These are phyloP conservation scores for Cephus runcator DNA, from an alignment of 2,888 invertebrate species.

Conservation along the genomic window DNA sequence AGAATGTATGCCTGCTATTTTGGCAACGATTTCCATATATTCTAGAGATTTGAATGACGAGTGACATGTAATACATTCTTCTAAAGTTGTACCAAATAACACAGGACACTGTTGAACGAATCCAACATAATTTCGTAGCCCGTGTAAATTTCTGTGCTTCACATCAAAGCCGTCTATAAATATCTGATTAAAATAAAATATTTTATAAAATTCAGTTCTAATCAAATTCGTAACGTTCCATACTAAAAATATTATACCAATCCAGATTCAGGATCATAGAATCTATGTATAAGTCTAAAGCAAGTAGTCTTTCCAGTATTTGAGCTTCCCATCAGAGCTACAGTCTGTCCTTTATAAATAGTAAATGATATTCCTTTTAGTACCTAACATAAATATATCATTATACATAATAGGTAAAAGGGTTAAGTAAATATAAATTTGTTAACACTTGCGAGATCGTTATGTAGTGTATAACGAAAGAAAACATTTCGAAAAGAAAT, in stretches of 20 bases:
- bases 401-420: too few relatives aligned
- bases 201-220: background rate
- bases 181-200: slow-evolving; percentile 4
- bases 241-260: background rate
- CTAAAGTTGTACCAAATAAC: slow-evolving; percentile 24
- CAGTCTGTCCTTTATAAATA: slow-evolving; percentile 28
- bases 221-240: too few relatives aligned
- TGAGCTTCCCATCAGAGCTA: slow-evolving; percentile 19
- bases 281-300: slow-evolving; percentile 25
- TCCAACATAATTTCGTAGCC: slow-evolving; percentile 21
- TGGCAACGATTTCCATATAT: slow-evolving; percentile 14
- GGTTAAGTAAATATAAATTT: too few relatives aligned
- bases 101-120: slow-evolving; percentile 29
- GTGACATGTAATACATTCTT: slow-evolving; percentile 24
- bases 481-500: slow-evolving; percentile 11
- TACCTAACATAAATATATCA: slow-evolving; percentile 13
- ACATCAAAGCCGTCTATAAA: slow-evolving; percentile 15
- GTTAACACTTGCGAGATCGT: too few relatives aligned
- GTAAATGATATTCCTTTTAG: slow-evolving; percentile 58
- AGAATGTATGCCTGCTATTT: slow-evolving; percentile 22
- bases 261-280: slow-evolving; percentile 25
- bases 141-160: slow-evolving; percentile 11
- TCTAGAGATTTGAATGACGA: slow-evolving; percentile 7
- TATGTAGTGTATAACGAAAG: slow-evolving; percentile 17
- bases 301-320: slow-evolving; percentile 27